Evolutionary conservation across 1,140 invertebrate genomes (phyloP), one percentile per base, ranked within the genome.

Genomic region (Heliothis virescens): DNA sequence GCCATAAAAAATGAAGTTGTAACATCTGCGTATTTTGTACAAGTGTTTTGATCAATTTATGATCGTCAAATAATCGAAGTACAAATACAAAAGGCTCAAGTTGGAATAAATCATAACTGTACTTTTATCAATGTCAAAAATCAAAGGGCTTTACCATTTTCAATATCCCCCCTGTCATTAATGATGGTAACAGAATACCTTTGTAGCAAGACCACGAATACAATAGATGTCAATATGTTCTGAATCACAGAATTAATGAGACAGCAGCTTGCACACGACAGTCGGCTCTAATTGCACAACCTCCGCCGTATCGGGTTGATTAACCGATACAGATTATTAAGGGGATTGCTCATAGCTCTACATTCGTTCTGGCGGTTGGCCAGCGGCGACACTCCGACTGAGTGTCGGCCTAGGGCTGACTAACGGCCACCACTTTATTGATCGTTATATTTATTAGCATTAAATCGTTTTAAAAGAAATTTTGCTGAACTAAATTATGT

Each of bases 271-370:
- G 82, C 74, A 81, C 79, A 83, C 83, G 81, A 82, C 82, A 84
- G 73, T 85, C 72, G 80, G 16, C 60, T 86, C 81, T 87, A 87
- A 87, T 88, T 86, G 84, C 85, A 79, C 80, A 89, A 87, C 85
- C 86, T 89, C 90, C 86, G 79, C 55, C 74, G 79, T 83, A 87
- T 89, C 84, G 91, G 86, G 90, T 93, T 92, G 89, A 93, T 93
- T 93, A 93, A 92, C 90, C 90, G 88, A 89, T 90, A 89, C 88
- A 86, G 85, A 83, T 89, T 91, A 90, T 92, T 89, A 89, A 87
- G 89, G 83, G 86, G 84, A 87, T 93, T 90, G 88, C 89, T 93
- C 89, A 90, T 87, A 90, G 87, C 86, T 88, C 87, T 86, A 80
- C 79, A 86, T 90, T 89, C 85, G 87, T 83, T 80, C 87, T 94